Percentiles rank a stretch among this genome's conserved stretches.
Evolutionary conservation across 2,113 vertebrate species (phyloP).

Genomic region (Sinocyclocheilus grahami): DNA sequence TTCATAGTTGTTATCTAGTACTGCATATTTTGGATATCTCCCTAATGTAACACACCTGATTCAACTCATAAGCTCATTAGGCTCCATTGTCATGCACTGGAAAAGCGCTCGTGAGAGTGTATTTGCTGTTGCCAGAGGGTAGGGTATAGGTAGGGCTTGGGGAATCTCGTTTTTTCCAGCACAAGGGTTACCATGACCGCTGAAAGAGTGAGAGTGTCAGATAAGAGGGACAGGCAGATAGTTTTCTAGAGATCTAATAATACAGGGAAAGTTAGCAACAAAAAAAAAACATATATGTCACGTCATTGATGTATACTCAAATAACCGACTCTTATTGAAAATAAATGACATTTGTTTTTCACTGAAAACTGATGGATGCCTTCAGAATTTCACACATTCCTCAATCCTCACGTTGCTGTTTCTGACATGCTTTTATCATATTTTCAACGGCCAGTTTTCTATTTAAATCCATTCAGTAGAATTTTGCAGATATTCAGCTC

Average conservation of each 20-base stretch:
- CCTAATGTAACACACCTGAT: constrained; percentile 5
- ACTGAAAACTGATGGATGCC: neutral
- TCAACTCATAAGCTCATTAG: neutral
- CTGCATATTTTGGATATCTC: neutral
- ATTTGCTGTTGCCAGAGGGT: neutral
- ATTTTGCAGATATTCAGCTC: neutral
- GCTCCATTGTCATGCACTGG: neutral
- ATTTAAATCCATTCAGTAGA: neutral
- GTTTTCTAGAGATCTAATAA: neutral
- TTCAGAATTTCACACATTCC: neutral
- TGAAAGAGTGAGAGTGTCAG: neutral
- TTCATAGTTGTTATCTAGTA: neutral
- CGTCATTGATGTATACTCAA: neutral
- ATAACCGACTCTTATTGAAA: neutral
- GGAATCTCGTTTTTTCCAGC: neutral
- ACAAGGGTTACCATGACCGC: neutral
- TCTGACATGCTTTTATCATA: neutral
- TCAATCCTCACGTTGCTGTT: neutral
- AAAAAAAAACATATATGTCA: neutral
- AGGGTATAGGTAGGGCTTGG: neutral
- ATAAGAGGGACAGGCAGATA: neutral
- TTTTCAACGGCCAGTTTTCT: neutral
- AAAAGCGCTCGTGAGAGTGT: neutral
- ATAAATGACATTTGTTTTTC: neutral
- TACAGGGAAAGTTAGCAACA: neutral